Conservation (phyloP, 2,113 vertebrate species). For the Glaucomys volans region DNA sequence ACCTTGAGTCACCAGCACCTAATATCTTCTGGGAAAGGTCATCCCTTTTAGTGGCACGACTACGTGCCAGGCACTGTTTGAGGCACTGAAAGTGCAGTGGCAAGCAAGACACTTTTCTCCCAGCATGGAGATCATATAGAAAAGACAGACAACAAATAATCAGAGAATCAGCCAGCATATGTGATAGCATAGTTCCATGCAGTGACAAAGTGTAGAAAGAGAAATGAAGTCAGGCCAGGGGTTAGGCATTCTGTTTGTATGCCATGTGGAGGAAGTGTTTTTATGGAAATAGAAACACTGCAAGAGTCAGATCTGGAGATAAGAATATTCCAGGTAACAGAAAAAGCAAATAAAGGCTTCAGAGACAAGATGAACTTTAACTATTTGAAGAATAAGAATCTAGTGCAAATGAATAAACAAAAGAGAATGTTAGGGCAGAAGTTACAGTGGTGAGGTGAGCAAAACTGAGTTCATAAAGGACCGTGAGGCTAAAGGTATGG, state of each 20-base stretch:
- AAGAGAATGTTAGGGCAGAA: not conserved
- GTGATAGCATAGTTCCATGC: not conserved
- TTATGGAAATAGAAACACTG: slow-evolving; percentile 25
- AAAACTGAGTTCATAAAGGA: not conserved
- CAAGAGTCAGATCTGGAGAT: not conserved
- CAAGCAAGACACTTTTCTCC: not conserved
- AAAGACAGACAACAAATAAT: not conserved
- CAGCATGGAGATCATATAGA: not conserved
- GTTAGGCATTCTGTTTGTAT: not conserved
- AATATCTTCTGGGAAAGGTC: not conserved
- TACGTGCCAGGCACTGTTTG: not conserved
- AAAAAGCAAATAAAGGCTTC: not conserved
- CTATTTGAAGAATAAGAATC: not conserved
- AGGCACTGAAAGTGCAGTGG: not conserved
- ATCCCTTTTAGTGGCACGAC: not conserved
- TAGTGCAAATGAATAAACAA: not conserved
- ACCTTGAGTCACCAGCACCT: not conserved
- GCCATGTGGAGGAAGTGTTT: not conserved
- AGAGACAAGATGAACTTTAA: not conserved
- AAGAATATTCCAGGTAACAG: not conserved
- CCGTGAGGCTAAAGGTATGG: not conserved
- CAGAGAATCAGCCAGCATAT: not conserved
- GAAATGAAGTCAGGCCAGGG: not conserved
- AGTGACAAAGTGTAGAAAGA: not conserved
- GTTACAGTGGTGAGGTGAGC: not conserved